A percentile compares a stretch with the other conserved stretches of the same genome.
Evolutionary conservation across 2,113 vertebrate genomes (phyloP).

Genomic region (Podarcis raffonei): DNA sequence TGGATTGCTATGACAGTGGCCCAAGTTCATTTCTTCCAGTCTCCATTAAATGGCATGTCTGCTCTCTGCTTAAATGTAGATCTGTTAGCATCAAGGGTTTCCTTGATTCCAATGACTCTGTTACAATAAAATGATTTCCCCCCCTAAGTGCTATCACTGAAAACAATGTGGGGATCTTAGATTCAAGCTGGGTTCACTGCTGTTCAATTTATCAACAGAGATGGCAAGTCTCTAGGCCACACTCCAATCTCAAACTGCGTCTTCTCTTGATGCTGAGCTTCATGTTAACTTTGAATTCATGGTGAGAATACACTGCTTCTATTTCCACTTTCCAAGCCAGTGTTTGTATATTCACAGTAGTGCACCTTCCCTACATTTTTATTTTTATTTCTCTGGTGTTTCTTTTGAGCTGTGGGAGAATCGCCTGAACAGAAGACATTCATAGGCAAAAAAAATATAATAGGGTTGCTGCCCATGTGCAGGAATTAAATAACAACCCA

Average conservation of each 20-base stretch:
- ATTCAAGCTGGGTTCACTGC: neutral
- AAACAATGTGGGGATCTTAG: neutral
- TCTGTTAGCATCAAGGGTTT: neutral
- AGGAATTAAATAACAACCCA: neutral
- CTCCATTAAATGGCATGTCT: neutral
- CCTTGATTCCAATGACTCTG: accelerated
- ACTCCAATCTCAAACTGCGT: neutral
- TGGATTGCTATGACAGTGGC: accelerated
- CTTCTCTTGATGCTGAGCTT: neutral
- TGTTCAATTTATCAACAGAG: neutral
- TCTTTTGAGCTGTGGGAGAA: neutral
- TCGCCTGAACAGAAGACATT: neutral
- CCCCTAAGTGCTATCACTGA: neutral
- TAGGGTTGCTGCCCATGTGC: neutral
- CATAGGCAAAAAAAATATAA: neutral
- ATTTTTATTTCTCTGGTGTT: neutral
- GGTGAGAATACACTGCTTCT: neutral
- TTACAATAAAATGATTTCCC: neutral
- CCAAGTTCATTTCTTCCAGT: neutral
- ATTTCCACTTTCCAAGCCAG: neutral
- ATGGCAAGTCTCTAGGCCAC: neutral
- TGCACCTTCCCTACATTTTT: neutral
- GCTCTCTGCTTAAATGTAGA: neutral
- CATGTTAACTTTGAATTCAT: neutral
- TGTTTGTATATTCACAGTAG: neutral